phyloP scores from a whole-genome alignment of 2,113 vertebrate species.

The Struthidea cinerea region DNA sequence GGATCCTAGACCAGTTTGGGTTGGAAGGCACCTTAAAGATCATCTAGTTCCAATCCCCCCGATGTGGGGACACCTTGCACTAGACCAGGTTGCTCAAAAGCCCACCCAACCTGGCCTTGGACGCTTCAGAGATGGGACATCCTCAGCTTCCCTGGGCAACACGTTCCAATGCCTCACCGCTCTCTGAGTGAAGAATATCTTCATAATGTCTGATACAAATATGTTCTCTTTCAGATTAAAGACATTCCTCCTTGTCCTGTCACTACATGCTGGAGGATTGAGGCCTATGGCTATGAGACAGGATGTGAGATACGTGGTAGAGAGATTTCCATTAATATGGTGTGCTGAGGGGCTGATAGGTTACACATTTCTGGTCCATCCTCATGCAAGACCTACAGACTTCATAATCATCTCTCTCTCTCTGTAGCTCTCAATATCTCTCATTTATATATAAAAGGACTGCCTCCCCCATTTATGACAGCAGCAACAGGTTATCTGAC shows the following conservation, averaged over 20 bases:
- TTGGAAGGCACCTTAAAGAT: neutral
- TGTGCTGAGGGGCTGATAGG: neutral
- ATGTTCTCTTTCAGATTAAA: neutral
- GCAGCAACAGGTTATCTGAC: neutral
- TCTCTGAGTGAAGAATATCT: neutral
- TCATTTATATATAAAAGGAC: neutral
- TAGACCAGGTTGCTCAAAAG: neutral
- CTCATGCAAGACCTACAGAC: neutral
- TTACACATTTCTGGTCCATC: neutral
- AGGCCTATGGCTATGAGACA: neutral
- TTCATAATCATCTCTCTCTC: neutral
- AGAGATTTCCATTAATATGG: neutral
- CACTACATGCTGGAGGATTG: neutral
- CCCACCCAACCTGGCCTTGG: fast-evolving
- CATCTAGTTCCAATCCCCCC: neutral
- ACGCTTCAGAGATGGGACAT: neutral
- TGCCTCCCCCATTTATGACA: neutral
- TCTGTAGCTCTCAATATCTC: neutral
- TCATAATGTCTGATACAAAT: neutral
- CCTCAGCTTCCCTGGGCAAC: neutral
- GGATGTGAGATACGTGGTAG: neutral
- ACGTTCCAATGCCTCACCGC: neutral
- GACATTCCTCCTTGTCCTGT: neutral
- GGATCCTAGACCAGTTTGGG: neutral
- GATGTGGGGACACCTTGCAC: neutral